phyloP scores from a whole-genome alignment of 1,140 invertebrate species.

The Drosophila watanabei region DNA sequence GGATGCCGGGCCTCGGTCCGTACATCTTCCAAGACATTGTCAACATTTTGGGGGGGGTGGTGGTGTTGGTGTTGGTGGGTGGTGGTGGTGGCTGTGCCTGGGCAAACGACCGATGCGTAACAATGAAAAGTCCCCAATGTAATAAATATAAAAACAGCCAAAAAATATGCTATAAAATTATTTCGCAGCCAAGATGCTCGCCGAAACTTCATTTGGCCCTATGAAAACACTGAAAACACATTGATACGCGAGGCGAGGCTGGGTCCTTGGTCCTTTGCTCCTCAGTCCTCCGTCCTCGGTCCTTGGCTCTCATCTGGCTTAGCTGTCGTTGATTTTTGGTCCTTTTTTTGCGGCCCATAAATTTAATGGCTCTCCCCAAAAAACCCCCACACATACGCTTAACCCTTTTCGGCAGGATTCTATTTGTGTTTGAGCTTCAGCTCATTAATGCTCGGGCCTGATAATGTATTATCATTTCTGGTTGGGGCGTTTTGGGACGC shows the following conservation, averaged over 20 bases:
- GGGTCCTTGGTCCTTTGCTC: neutral
- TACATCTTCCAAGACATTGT: conserved; percentile 51
- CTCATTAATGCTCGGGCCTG: conserved; percentile 69
- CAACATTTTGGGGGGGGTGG: conserved; percentile 22
- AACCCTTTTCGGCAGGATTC: conserved; percentile 43
- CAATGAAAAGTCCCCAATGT: conserved; percentile 83
- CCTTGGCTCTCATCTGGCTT: conserved; percentile 43
- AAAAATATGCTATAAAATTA: conserved; percentile 85
- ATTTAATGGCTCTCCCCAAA: conserved; percentile 65
- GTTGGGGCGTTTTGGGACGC: conserved; percentile 16
- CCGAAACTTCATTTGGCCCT: conserved; percentile 33
- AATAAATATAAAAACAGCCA: conserved; percentile 85
- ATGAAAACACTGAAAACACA: conserved; percentile 18
- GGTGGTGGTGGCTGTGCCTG: conserved; percentile 16
- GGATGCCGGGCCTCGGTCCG: conserved; percentile 17
- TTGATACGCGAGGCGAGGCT: conserved; percentile 29
- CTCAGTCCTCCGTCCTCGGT: conserved; percentile 8
- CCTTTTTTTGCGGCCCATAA: conserved; percentile 77
- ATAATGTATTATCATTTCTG: conserved; percentile 70
- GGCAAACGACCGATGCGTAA: conserved; percentile 81
- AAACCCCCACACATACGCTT: conserved; percentile 21
- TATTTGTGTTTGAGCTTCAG: conserved; percentile 50
- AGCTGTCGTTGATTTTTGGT: conserved; percentile 72
- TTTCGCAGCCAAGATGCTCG: conserved; percentile 55
- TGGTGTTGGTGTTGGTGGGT: no score